Evolutionary conservation across 2,797 vertebrate genomes (phyloP).

Genomic region (Protonibea diacanthus): DNA sequence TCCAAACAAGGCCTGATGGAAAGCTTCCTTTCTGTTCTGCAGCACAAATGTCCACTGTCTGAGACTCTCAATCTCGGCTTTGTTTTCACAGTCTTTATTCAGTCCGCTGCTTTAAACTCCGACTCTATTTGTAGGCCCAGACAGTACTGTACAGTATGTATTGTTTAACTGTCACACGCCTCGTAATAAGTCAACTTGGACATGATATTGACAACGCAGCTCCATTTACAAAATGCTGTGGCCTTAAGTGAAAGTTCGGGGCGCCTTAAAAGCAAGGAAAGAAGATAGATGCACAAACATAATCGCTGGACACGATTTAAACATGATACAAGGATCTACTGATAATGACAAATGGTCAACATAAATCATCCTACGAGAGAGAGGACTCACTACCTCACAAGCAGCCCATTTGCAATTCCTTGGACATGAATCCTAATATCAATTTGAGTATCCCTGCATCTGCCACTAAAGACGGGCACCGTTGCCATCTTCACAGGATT

Average conservation of each 20-base stretch:
- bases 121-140: constrained; percentile 56
- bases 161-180: constrained; percentile 62
- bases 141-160: constrained; percentile 66
- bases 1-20: constrained; percentile 79
- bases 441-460: constrained; percentile 23
- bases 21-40: constrained; percentile 69
- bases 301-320: constrained; percentile 34
- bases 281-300: constrained; percentile 48
- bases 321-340: constrained; percentile 48
- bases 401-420: constrained; percentile 27
- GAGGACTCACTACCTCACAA: constrained; percentile 16
- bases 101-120: constrained; percentile 66
- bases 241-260: constrained; percentile 42
- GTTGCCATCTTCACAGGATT: constrained; percentile 32
- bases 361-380: constrained; percentile 44
- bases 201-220: constrained; percentile 58
- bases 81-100: constrained; percentile 75
- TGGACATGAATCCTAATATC: constrained; percentile 33
- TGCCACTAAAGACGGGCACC: constrained; percentile 14
- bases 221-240: constrained; percentile 36
- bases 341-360: constrained; percentile 50
- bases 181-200: constrained; percentile 68
- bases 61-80: constrained; percentile 78
- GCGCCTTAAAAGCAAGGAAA: constrained; percentile 22
- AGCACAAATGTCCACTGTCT: constrained; percentile 81